These are phyloP conservation scores for Dasypus novemcinctus DNA, from an alignment of 2,113 vertebrate genomes.

Conservation along the genomic window DNA sequence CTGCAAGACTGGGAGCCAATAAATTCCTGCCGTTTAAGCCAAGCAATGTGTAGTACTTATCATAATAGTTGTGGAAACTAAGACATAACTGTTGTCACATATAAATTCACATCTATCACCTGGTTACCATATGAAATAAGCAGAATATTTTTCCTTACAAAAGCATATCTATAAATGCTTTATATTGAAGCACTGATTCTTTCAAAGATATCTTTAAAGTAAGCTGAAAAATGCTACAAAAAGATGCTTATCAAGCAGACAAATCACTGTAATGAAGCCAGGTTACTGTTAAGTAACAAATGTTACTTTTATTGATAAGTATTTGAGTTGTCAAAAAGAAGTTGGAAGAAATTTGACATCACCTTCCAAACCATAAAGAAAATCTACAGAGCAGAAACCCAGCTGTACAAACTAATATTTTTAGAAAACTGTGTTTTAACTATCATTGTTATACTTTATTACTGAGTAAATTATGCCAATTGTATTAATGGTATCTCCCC, in stretches of 20 bases:
- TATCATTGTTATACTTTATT: background rate
- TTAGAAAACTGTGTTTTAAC: background rate
- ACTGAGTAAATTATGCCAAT: background rate
- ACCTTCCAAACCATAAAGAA: background rate
- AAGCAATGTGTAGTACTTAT: no score
- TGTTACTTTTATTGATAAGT: no score
- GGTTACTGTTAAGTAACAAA: background rate
- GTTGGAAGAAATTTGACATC: background rate
- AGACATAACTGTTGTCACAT: no score
- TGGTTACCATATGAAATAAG: background rate
- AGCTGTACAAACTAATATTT: conserved; percentile 37
- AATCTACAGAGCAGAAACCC: background rate
- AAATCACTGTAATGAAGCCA: background rate
- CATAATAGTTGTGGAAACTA: no score
- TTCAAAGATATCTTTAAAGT: background rate
- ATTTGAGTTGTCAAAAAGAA: background rate
- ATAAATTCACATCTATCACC: background rate
- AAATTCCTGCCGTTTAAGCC: no score
- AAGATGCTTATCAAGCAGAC: background rate
- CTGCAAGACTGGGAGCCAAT: no score
- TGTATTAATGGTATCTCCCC: background rate
- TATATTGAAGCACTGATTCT: background rate
- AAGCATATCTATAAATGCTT: background rate
- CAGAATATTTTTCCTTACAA: background rate
- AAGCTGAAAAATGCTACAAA: background rate